Evolutionary conservation across 2,797 vertebrate genomes (phyloP), one percentile per base, ranked within the genome.

Genomic region (Nyctalus aviator): DNA sequence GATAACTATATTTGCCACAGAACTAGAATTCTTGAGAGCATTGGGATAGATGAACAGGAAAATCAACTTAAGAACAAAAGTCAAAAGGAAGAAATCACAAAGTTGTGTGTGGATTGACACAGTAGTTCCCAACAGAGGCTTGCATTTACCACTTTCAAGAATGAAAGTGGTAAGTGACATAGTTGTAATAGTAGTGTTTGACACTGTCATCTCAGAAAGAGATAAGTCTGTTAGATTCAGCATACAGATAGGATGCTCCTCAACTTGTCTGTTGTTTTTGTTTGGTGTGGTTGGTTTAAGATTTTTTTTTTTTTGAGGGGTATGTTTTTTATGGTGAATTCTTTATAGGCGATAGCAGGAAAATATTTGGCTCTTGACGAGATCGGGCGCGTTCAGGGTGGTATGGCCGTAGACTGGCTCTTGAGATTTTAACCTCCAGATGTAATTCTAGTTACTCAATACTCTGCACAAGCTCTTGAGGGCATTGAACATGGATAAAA

Each of bases 351-450:
- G 84, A 55, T 14, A 41, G 46, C 4, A 68, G 8, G 18, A 73
- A 93, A 83, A 87, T 91, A 84, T 48, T 76, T 89, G 55, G 35
- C 18, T 88, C n/a, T 64, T 84, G n/a, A 78, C n/a, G n/a, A n/a
- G n/a, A n/a, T n/a, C n/a, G n/a, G n/a, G n/a, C n/a, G n/a, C n/a
- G n/a, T n/a, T n/a, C n/a, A n/a, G n/a, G n/a, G n/a, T n/a, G n/a
- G n/a, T n/a, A n/a, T n/a, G n/a, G n/a, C n/a, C n/a, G n/a, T n/a
- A n/a, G n/a, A n/a, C n/a, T 89, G 55, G 35, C 18, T 88, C n/a
- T 64, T 84, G n/a, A 78, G 23, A 35, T 82, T 75, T 78, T 71
- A 88, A 57, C 18, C 44, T 92, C 15, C 11, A 44, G 59, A 8
- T 84, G 3, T 66, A 55, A 76, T 68, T 50, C 20, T 41, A 84